Conservation (phyloP, 1,140 invertebrate genomes). For the Nasonia giraulti region DNA sequence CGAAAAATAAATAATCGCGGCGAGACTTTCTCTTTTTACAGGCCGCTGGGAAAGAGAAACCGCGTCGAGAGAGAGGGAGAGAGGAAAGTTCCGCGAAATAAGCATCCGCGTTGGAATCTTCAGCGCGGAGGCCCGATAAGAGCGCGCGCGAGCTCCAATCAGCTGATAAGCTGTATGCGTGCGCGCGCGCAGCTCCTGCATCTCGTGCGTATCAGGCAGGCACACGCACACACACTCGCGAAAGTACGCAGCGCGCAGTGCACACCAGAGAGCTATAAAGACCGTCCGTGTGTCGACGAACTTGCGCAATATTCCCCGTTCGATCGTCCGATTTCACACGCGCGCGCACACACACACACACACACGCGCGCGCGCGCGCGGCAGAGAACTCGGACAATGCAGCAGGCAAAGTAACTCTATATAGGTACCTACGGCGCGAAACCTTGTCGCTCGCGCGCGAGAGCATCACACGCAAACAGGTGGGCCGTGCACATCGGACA, state of each 20-base stretch:
- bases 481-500: slow-evolving; percentile 20
- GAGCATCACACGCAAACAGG: slow-evolving; percentile 20
- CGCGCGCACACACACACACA: background rate
- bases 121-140: background rate
- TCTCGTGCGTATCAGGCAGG: background rate
- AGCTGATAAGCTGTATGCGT: slow-evolving; percentile 29
- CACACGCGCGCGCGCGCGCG: too few relatives aligned
- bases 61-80: background rate
- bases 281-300: slow-evolving; percentile 15
- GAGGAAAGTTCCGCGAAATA: background rate
- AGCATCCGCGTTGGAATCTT: background rate
- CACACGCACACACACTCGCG: too few relatives aligned
- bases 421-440: background rate
- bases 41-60: background rate
- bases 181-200: slow-evolving; percentile 19
- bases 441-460: slow-evolving; percentile 11
- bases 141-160: background rate
- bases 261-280: background rate
- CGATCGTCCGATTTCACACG: background rate
- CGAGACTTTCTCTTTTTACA: slow-evolving; percentile 20
- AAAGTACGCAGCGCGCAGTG: too few relatives aligned
- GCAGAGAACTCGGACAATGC: background rate
- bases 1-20: background rate
- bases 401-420: background rate
- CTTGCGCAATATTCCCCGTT: slow-evolving; percentile 28